These are phyloP conservation scores for Erynnis tages DNA, from an alignment of 2,888 invertebrate genomes.

Conservation along the genomic window DNA sequence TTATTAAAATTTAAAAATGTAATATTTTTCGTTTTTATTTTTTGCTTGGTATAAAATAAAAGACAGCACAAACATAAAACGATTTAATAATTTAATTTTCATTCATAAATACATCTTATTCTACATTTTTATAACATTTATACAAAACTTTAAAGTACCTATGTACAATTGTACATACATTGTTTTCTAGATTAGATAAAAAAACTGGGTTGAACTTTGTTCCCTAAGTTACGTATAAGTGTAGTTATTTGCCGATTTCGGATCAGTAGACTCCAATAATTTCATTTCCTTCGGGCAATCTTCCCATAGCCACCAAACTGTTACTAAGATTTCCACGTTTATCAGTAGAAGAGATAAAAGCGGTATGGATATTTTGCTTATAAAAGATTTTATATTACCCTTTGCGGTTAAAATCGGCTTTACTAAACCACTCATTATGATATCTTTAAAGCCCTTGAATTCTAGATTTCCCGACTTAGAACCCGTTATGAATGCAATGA, in stretches of 20 bases:
- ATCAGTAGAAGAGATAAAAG: conserved; percentile 62
- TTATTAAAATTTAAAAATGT: background rate
- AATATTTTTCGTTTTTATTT: background rate
- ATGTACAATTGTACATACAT: background rate
- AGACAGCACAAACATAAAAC: background rate
- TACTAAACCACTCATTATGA: conserved; percentile 62
- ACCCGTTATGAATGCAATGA: conserved; percentile 57
- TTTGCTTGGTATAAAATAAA: background rate
- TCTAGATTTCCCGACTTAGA: conserved; percentile 48
- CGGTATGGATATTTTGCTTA: conserved; percentile 69
- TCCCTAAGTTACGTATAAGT: background rate
- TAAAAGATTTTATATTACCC: conserved; percentile 62
- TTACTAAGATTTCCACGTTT: conserved; percentile 66
- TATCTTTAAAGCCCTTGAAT: conserved; percentile 58
- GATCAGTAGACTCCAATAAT: conserved; percentile 8
- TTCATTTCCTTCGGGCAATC: conserved; percentile 57
- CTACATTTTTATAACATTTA: conserved; percentile 13
- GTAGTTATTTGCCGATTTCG: background rate
- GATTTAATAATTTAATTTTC: background rate
- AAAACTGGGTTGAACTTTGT: conserved; percentile 14
- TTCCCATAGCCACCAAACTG: conserved; percentile 78
- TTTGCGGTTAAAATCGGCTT: conserved; percentile 61
- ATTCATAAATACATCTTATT: background rate
- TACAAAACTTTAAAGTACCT: background rate
- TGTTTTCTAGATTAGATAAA: background rate